phyloP scores from a whole-genome alignment of 2,888 invertebrate genomes.

The Cheilosia vulpina region DNA sequence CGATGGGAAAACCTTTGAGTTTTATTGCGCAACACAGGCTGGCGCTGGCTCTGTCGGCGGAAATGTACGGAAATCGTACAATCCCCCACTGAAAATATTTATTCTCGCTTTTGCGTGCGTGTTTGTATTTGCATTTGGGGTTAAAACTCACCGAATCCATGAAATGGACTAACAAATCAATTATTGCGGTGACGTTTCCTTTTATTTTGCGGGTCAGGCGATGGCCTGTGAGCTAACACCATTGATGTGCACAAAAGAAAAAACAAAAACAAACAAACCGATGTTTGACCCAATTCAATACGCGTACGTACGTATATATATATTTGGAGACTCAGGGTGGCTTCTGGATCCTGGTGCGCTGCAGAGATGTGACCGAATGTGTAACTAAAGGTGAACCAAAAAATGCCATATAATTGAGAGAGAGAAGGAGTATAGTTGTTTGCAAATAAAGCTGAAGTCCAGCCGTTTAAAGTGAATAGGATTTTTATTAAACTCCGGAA shows the following conservation, averaged over 20 bases:
- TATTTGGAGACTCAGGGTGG: not conserved
- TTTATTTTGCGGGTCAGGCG: conserved; percentile 55
- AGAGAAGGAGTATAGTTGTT: conserved; percentile 18
- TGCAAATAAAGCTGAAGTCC: conserved; percentile 49
- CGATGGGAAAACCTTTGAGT: conserved; percentile 49
- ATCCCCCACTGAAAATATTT: conserved; percentile 59
- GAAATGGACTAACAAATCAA: conserved; percentile 62
- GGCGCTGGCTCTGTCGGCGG: conserved; percentile 3
- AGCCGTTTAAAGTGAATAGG: conserved; percentile 55
- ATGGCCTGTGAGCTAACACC: conserved; percentile 37
- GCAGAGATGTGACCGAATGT: conserved; percentile 5
- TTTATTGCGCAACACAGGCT: conserved; percentile 46
- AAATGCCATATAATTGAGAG: conserved; percentile 48
- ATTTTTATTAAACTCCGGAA: conserved; percentile 56
- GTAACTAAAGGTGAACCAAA: conserved; percentile 37
- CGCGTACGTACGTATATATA: not conserved
- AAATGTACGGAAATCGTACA: conserved; percentile 51
- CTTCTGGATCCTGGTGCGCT: conserved; percentile 1
- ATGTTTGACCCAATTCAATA: conserved; percentile 65
- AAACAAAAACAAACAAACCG: conserved; percentile 15
- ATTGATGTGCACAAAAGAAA: conserved; percentile 15
- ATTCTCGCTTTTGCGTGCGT: conserved; percentile 19
- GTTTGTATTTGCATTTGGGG: conserved; percentile 48
- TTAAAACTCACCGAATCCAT: conserved; percentile 13
- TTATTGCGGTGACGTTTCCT: conserved; percentile 66